Evolutionary conservation across 2,888 invertebrate species (phyloP), one percentile per base, ranked within the genome.

Genomic region (Apeira syringaria): DNA sequence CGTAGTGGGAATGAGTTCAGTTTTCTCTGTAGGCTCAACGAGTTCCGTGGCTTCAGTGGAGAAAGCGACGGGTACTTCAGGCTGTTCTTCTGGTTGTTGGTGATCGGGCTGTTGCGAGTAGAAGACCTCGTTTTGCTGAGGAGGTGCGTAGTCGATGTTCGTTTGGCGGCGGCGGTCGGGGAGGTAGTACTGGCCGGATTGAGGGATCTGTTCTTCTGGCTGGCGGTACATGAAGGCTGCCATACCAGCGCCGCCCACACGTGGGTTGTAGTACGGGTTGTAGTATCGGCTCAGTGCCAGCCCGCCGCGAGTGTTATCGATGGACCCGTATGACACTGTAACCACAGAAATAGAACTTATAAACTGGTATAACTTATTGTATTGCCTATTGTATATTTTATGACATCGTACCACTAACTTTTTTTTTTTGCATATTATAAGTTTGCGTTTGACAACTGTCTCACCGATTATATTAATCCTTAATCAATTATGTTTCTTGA

Each of bases 271-370:
- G 64, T 85, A 85, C 0, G 89, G 89, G 57, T 80, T 87, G 70
- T 85, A 89, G 66, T 86, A 88, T 6, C 88, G 79, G 45, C 82
- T 89, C 54, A 87, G 39, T 2, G 80, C 85, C 74, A 88, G 73
- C 0, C 84, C 87, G 0, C 87, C 84, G n/a, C 79, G 80, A 27
- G 61, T 65, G 39, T 68, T 80, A 61, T 85, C 85, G 25, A 59
- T 67, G 1, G 80, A 74, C 7, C 89, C 89, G 40, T 78, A 84
- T 0, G 89, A 82, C 10, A 86, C 89, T 89, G 74, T 37, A 31
- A 57, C 5, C 28, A 46, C 31, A n/a, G n/a, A n/a, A n/a, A n/a
- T n/a, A n/a, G n/a, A n/a, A n/a, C n/a, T n/a, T n/a, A n/a, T n/a
- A n/a, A n/a, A n/a, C n/a, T n/a, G n/a, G n/a, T n/a, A n/a, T n/a